Evolutionary conservation across 2,888 invertebrate genomes (phyloP).

Genomic region (Nemurella pictetii): DNA sequence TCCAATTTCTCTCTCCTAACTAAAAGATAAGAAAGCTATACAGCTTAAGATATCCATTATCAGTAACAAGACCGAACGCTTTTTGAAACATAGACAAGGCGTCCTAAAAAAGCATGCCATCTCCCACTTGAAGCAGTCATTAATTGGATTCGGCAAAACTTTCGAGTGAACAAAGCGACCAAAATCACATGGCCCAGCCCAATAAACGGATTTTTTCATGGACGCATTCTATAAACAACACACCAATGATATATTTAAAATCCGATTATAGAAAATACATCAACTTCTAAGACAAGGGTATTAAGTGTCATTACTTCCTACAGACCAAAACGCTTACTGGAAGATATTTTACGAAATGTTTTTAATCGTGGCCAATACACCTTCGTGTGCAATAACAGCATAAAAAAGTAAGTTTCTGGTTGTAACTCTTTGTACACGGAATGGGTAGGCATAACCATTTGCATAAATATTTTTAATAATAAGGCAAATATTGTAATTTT

Average conservation of each 20-base stretch:
- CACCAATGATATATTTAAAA: neutral
- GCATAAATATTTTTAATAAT: neutral
- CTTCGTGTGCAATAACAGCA: neutral
- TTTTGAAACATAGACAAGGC: neutral
- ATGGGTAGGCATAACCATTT: neutral
- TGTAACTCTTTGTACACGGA: neutral
- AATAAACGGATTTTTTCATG: neutral
- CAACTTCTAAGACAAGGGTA: neutral
- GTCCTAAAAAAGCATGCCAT: neutral
- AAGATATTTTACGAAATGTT: neutral
- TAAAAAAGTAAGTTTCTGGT: neutral
- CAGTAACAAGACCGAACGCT: neutral
- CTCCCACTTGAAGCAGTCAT: neutral
- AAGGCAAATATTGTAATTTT: neutral
- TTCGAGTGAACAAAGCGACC: neutral
- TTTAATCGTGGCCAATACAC: neutral
- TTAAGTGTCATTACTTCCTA: neutral
- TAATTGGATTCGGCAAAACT: neutral
- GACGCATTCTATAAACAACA: neutral
- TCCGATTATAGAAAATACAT: neutral
- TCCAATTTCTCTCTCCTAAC: too few species aligned
- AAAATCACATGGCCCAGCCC: neutral
- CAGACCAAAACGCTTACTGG: neutral
- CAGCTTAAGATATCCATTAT: neutral
- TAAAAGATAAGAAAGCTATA: neutral